Conservation (phyloP, 2,797 vertebrate genomes). For the Diplodus puntazzo region DNA sequence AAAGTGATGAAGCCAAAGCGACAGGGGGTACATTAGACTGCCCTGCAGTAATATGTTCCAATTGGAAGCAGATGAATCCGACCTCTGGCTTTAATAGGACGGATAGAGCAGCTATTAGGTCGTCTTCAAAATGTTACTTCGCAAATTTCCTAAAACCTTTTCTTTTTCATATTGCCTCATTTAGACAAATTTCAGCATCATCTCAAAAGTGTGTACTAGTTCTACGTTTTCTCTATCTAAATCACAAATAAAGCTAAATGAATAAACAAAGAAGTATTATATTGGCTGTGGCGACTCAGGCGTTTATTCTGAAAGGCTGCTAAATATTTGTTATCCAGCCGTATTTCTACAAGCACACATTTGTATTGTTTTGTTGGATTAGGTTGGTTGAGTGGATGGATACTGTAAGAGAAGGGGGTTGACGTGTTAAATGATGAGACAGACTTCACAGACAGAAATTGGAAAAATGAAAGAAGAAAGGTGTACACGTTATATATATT, state of each 20-base stretch:
- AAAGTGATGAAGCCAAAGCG: conserved; percentile 66
- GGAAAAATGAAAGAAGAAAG: not conserved
- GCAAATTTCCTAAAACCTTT: conserved; percentile 20
- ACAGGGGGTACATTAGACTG: conserved; percentile 54
- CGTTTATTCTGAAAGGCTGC: not conserved
- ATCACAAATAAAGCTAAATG: not conserved
- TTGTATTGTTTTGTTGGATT: not conserved
- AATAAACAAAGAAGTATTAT: not conserved
- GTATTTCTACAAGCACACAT: not conserved
- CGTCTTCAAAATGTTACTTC: conserved; percentile 3
- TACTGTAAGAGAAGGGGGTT: not conserved
- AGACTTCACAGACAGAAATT: not conserved
- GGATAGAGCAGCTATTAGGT: conserved; percentile 29
- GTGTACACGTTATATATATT: not conserved
- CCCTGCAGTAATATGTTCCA: conserved; percentile 56
- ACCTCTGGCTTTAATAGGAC: conserved; percentile 38
- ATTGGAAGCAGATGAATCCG: conserved; percentile 56
- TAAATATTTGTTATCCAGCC: not conserved
- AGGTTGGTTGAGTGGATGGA: not conserved
- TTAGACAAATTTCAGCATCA: not conserved
- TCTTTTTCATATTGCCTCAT: not conserved
- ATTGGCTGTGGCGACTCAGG: not conserved
- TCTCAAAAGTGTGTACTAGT: conserved; percentile 7
- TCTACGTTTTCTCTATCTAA: not conserved
- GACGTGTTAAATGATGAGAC: not conserved